A percentile compares a stretch with the other conserved stretches of the same genome.
phyloP scores from a whole-genome alignment of 2,797 vertebrate genomes.

The Gymnocypris eckloni region DNA sequence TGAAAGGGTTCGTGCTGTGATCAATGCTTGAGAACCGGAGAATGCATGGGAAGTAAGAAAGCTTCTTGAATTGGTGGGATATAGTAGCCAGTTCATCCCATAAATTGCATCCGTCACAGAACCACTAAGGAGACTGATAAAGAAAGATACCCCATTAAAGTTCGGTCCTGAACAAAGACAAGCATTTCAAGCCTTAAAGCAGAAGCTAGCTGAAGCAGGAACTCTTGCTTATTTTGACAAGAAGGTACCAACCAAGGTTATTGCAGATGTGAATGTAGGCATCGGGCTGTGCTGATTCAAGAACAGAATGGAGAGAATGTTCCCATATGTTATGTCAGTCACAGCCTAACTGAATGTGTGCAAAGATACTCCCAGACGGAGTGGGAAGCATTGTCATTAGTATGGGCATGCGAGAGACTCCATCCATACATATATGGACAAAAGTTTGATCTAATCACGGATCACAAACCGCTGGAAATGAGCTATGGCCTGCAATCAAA shows the following conservation, averaged over 20 bases:
- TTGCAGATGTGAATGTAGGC: slow-evolving; percentile 43
- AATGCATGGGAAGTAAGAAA: slow-evolving; percentile 32
- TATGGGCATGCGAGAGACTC: slow-evolving; percentile 45
- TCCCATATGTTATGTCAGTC: slow-evolving; percentile 44
- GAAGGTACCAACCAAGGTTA: slow-evolving; percentile 31
- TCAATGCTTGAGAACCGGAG: slow-evolving; percentile 23
- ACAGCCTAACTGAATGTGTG: slow-evolving; percentile 38
- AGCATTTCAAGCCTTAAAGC: slow-evolving; percentile 23
- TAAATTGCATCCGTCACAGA: slow-evolving; percentile 50
- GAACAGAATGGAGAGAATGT: slow-evolving; percentile 21
- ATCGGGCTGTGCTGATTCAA: slow-evolving; percentile 43
- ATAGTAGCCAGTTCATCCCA: slow-evolving; percentile 38
- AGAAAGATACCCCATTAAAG: slow-evolving; percentile 16
- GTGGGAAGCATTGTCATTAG: slow-evolving; percentile 7
- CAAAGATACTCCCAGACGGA: slow-evolving; percentile 24
- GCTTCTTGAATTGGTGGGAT: slow-evolving; percentile 29
- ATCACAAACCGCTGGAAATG: slow-evolving; percentile 31
- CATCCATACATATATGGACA: slow-evolving; percentile 44
- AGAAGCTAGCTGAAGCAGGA: slow-evolving; percentile 1
- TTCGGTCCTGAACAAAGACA: slow-evolving; percentile 36
- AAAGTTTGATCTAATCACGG: slow-evolving; percentile 33
- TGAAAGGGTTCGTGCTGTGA: slow-evolving; percentile 49
- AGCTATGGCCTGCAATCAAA: slow-evolving; percentile 14
- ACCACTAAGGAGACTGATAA: slow-evolving; percentile 4
- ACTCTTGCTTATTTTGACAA: slow-evolving; percentile 53